phyloP scores from a whole-genome alignment of 2,113 vertebrate genomes.

The Gymnobelideus leadbeateri region DNA sequence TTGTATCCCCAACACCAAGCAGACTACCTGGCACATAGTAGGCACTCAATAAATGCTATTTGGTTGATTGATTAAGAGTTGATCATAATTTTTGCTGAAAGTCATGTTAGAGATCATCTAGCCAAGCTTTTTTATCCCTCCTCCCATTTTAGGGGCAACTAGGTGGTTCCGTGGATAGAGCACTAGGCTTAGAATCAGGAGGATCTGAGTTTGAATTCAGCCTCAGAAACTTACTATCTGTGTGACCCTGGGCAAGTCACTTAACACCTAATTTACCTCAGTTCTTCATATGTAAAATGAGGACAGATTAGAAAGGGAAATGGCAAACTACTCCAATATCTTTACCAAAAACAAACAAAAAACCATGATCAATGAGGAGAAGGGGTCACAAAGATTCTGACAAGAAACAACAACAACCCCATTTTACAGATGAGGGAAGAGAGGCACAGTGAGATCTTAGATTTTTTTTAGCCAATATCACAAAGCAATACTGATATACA shows the following conservation, averaged over 20 bases:
- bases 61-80: neutral
- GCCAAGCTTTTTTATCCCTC: neutral
- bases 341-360: neutral
- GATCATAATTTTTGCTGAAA: neutral
- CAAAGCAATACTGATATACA: neutral
- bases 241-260: neutral
- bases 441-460: neutral
- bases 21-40: neutral
- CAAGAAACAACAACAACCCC: neutral
- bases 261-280: neutral
- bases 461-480: neutral
- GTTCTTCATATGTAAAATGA: neutral
- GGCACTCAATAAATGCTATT: neutral
- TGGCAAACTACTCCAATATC: neutral
- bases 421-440: neutral
- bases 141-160: neutral
- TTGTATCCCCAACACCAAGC: neutral
- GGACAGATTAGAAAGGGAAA: neutral
- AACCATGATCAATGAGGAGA: too few species aligned
- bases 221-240: neutral
- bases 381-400: neutral
- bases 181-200: neutral
- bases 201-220: neutral
- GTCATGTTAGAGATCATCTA: neutral
- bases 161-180: neutral